These are phyloP conservation scores for Hypomesus transpacificus DNA, from an alignment of 2,113 vertebrate species.

Conservation along the genomic window DNA sequence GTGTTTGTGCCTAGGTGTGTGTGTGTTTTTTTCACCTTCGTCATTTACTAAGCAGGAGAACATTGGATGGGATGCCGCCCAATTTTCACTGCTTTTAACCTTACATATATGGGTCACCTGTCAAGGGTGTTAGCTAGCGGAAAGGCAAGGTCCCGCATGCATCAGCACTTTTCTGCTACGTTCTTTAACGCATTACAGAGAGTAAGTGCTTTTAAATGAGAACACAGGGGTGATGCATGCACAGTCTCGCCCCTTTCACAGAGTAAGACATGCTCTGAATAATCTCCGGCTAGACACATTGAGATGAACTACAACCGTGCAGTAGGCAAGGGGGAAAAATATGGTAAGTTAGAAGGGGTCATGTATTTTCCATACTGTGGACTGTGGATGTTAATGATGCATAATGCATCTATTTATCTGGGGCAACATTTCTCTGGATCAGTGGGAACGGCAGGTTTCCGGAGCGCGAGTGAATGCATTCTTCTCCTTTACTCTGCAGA, in stretches of 20 bases:
- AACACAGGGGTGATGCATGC: slow-evolving; percentile 26
- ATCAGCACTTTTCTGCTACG: slow-evolving; percentile 21
- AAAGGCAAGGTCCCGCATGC: slow-evolving; percentile 9
- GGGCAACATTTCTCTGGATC: slow-evolving; percentile 48
- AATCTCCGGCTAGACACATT: slow-evolving; percentile 26
- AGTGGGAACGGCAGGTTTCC: slow-evolving; percentile 29
- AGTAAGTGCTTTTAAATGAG: slow-evolving; percentile 30
- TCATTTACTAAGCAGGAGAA: slow-evolving; percentile 22
- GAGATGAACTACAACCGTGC: slow-evolving; percentile 29
- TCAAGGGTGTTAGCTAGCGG: slow-evolving; percentile 20
- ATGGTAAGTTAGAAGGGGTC: slow-evolving; percentile 18
- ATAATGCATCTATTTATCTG: slow-evolving; percentile 51
- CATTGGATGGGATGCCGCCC: slow-evolving; percentile 19
- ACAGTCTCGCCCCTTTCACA: slow-evolving; percentile 14
- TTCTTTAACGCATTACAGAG: slow-evolving; percentile 12
- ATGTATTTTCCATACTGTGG: slow-evolving; percentile 20
- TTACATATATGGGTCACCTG: slow-evolving; percentile 30
- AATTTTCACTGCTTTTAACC: slow-evolving; percentile 38
- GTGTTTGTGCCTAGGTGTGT: not conserved
- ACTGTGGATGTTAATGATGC: slow-evolving; percentile 51
- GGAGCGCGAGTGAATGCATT: slow-evolving; percentile 35
- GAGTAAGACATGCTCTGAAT: slow-evolving; percentile 2
- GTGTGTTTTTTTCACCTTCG: slow-evolving; percentile 8
- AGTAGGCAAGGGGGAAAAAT: slow-evolving; percentile 33
- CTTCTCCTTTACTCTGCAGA: slow-evolving; percentile 25